These are phyloP conservation scores for Automeris io DNA, from an alignment of 2,888 invertebrate species.

Conservation along the genomic window DNA sequence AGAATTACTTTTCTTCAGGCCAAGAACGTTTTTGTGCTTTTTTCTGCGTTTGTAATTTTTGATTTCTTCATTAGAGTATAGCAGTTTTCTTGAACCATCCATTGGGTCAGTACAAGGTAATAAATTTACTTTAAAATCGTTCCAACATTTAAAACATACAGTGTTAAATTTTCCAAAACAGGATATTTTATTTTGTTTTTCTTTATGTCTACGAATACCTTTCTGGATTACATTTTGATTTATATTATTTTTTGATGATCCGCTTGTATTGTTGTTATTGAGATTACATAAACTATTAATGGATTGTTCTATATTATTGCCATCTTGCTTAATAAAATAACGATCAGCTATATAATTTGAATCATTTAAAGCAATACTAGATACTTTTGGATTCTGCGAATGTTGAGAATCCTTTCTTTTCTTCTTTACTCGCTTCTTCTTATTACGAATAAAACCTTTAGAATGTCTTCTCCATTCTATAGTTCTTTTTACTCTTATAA, in stretches of 20 bases:
- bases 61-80: slow-evolving; percentile 15
- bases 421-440: neutral
- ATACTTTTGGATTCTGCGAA: no score
- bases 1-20: slow-evolving; percentile 3
- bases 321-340: neutral
- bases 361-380: no score
- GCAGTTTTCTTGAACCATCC: slow-evolving; percentile 12
- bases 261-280: neutral
- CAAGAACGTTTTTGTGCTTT: slow-evolving; percentile 20
- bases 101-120: slow-evolving; percentile 12
- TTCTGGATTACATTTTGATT: neutral
- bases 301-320: neutral
- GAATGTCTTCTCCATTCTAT: neutral
- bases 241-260: neutral
- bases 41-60: slow-evolving; percentile 42
- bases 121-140: slow-evolving; percentile 16
- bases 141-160: slow-evolving; percentile 22
- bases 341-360: neutral
- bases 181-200: neutral
- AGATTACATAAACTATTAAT: neutral
- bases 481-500: neutral
- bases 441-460: neutral
- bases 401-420: no score
- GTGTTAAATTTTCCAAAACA: neutral
- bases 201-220: neutral